Evolutionary conservation across 2,113 vertebrate species (phyloP).

Genomic region (Lagopus muta): DNA sequence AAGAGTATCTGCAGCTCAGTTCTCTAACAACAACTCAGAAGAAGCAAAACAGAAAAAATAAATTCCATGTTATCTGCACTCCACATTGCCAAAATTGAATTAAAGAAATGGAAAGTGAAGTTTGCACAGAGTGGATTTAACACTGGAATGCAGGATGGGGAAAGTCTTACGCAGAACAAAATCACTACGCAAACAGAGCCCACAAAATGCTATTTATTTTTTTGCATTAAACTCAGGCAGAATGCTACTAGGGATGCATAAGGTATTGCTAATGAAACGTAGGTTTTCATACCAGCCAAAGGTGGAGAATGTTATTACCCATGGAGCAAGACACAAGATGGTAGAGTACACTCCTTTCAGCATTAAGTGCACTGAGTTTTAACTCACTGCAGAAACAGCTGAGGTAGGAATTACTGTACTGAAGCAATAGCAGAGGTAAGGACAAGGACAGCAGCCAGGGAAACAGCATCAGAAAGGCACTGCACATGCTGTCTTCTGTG

Average conservation of each 20-base stretch:
- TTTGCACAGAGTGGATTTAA: slow-evolving; percentile 49
- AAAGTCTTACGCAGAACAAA: slow-evolving; percentile 27
- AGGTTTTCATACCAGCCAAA: neutral
- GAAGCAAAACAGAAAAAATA: slow-evolving; percentile 5
- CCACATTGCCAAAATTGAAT: neutral
- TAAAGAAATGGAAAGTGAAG: slow-evolving; percentile 10
- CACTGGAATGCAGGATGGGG: neutral
- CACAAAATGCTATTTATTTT: slow-evolving; percentile 45
- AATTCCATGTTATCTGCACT: neutral
- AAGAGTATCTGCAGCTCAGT: neutral
- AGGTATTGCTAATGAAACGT: slow-evolving; percentile 21
- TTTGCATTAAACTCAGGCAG: slow-evolving; percentile 23
- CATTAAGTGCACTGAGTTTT: neutral
- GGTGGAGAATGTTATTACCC: slow-evolving; percentile 3
- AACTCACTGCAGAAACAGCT: neutral
- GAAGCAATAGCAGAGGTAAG: neutral
- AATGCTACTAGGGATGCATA: neutral
- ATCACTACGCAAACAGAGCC: slow-evolving; percentile 24
- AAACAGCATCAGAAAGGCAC: neutral
- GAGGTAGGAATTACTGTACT: neutral
- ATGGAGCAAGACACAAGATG: neutral
- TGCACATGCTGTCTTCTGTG: neutral
- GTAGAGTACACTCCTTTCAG: neutral
- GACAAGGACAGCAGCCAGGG: neutral
- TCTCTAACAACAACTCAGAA: neutral